Percentiles rank a stretch among this genome's conserved stretches.
These are phyloP conservation scores for Zaprionus camerounensis DNA, from an alignment of 1,140 invertebrate genomes.

Conservation along the genomic window DNA sequence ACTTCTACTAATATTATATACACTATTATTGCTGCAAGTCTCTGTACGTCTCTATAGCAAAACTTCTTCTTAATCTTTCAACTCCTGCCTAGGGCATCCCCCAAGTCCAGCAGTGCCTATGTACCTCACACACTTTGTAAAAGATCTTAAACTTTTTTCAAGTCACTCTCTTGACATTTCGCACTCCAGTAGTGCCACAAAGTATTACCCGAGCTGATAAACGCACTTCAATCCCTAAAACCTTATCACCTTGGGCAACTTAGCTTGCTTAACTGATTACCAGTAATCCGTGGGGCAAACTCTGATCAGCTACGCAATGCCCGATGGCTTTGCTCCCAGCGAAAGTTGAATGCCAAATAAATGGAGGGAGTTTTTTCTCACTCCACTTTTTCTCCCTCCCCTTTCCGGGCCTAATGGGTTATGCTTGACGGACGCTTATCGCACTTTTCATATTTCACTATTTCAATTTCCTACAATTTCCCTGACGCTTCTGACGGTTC, in stretches of 20 bases:
- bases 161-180: constrained; percentile 1
- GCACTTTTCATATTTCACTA: constrained; percentile 26
- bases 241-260: constrained; percentile 35
- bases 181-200: constrained; percentile 11
- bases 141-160: neutral
- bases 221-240: neutral
- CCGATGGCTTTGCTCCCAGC: neutral
- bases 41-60: too few species aligned
- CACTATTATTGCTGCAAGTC: too few species aligned
- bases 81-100: neutral
- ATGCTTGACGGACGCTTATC: constrained; percentile 52
- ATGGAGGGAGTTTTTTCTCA: neutral
- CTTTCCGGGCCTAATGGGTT: constrained; percentile 47
- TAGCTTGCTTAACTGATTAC: constrained; percentile 23
- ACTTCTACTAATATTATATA: too few species aligned
- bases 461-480: constrained; percentile 58
- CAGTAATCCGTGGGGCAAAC: constrained; percentile 7
- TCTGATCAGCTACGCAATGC: constrained; percentile 1
- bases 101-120: neutral
- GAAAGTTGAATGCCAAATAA: constrained; percentile 2
- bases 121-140: neutral
- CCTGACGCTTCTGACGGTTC: constrained; percentile 17
- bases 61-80: neutral
- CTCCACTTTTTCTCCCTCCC: neutral
- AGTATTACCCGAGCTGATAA: constrained; percentile 14